Conservation (phyloP, 2,113 vertebrate genomes). For the Microcebus griseorufus region DNA sequence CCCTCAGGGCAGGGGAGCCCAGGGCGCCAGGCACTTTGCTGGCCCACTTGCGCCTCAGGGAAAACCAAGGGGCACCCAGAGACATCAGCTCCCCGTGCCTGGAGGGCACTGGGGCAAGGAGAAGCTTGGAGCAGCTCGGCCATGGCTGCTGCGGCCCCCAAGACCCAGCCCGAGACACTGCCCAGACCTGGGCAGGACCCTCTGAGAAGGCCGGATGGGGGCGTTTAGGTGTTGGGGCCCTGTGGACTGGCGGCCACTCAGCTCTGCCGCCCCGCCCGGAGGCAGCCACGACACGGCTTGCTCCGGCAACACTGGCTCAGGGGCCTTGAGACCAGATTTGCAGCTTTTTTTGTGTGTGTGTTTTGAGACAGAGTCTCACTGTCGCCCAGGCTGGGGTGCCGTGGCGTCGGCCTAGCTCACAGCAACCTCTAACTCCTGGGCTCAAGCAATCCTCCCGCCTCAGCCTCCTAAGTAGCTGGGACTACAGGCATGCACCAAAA, state of each 20-base stretch:
- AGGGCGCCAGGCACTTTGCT: background rate
- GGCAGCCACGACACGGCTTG: background rate
- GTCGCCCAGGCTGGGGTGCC: no score
- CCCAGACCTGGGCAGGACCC: background rate
- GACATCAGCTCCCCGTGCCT: background rate
- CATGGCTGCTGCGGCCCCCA: background rate
- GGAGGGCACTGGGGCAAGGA: background rate
- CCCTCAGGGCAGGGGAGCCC: background rate
- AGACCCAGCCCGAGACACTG: background rate
- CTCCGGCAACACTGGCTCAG: fast-evolving
- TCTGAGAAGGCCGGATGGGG: no score
- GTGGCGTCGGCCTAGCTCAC: no score
- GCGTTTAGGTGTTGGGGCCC: background rate
- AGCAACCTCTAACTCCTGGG: no score
- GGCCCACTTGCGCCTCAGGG: background rate
- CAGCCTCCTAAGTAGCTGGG: no score
- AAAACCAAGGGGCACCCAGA: background rate
- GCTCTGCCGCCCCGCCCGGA: fast-evolving
- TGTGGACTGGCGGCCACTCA: fast-evolving
- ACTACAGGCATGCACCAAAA: no score
- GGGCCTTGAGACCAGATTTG: background rate
- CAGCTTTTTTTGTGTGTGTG: background rate
- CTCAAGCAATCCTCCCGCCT: no score
- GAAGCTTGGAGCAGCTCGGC: background rate
- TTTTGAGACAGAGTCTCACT: no score